Conservation (phyloP, 2,888 invertebrate genomes). For the Limenitis camilla region DNA sequence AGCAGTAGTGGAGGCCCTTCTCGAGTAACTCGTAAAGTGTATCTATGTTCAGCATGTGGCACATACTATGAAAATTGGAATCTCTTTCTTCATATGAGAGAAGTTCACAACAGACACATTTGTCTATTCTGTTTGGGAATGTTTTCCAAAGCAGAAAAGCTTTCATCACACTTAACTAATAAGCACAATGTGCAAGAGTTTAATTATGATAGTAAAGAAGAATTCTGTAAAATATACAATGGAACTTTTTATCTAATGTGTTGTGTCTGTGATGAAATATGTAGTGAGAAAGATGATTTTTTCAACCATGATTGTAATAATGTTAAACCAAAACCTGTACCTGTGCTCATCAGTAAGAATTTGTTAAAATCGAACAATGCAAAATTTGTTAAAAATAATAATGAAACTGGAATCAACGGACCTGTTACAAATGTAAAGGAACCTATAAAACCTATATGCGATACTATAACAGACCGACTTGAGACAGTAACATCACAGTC, state of each 20-base stretch:
- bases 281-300: slow-evolving; percentile 84
- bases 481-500: slow-evolving; percentile 40
- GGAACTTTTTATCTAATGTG: slow-evolving; percentile 85
- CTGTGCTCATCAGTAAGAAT: slow-evolving; percentile 65
- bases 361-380: slow-evolving; percentile 50
- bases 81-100: slow-evolving; percentile 87
- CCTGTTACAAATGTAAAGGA: slow-evolving; percentile 41
- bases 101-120: slow-evolving; percentile 86
- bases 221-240: slow-evolving; percentile 78
- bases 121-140: slow-evolving; percentile 89
- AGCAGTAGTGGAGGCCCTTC: slow-evolving; percentile 60
- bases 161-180: slow-evolving; percentile 83
- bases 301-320: slow-evolving; percentile 81
- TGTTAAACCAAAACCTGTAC: slow-evolving; percentile 66
- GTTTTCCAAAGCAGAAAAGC: slow-evolving; percentile 85
- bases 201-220: slow-evolving; percentile 78
- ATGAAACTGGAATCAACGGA: slow-evolving; percentile 48
- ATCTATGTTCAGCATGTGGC: slow-evolving; percentile 86
- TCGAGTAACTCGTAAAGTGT: slow-evolving; percentile 83
- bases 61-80: slow-evolving; percentile 92
- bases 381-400: slow-evolving; percentile 43
- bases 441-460: slow-evolving; percentile 33
- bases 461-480: slow-evolving; percentile 42
- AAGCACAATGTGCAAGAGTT: slow-evolving; percentile 86
- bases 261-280: slow-evolving; percentile 86